These are phyloP conservation scores for Plodia interpunctella DNA, from an alignment of 1,140 invertebrate species.

Conservation along the genomic window DNA sequence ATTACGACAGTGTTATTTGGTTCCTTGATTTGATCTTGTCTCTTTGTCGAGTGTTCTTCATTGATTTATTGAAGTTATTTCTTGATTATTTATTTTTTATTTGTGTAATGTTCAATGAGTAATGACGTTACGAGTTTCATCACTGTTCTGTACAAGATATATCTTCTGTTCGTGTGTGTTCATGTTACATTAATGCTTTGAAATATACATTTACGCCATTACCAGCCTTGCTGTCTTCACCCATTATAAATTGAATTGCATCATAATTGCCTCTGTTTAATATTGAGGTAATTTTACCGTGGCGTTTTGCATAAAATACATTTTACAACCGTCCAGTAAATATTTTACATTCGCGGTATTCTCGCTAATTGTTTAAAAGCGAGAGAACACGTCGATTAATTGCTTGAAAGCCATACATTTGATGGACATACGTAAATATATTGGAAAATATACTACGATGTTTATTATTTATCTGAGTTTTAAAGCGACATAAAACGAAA, in stretches of 20 bases:
- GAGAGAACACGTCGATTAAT: slow-evolving; percentile 9
- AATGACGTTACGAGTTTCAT: too few relatives aligned
- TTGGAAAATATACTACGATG: not conserved
- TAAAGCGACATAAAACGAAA: too few relatives aligned
- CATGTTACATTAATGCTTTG: too few relatives aligned
- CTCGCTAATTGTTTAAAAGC: slow-evolving; percentile 30
- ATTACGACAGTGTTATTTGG: not conserved
- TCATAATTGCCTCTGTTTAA: not conserved
- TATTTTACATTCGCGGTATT: not conserved
- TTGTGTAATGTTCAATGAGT: too few relatives aligned
- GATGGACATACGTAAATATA: not conserved
- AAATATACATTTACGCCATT: not conserved
- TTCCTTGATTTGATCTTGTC: not conserved
- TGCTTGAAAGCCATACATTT: slow-evolving; percentile 11
- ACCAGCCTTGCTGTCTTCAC: not conserved
- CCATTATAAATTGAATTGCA: not conserved
- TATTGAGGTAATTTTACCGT: not conserved
- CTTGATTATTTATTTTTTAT: too few relatives aligned
- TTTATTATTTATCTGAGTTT: not conserved
- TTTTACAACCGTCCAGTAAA: slow-evolving; percentile 5
- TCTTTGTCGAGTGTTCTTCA: not conserved
- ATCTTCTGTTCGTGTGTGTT: too few relatives aligned
- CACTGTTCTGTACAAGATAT: too few relatives aligned
- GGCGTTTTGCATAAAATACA: not conserved
- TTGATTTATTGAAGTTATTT: too few relatives aligned